Evolutionary conservation across 1,140 invertebrate genomes (phyloP).

Genomic region (Trichonephila inaurata): DNA sequence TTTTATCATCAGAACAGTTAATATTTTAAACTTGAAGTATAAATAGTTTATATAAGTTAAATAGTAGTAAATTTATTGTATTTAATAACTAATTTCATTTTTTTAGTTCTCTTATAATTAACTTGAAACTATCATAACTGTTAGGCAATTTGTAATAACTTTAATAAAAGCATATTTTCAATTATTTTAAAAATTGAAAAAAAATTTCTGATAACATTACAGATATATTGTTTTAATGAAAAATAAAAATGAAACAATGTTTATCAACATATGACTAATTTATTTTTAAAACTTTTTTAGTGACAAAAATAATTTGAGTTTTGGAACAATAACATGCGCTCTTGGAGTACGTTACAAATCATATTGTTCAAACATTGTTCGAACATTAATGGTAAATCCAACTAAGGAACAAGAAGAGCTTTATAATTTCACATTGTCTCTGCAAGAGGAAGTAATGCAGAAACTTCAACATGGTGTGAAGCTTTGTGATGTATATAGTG

Average conservation of each 20-base stretch:
- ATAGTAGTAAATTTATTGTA: too few relatives aligned
- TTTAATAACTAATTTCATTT: not conserved
- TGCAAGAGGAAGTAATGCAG: constrained; percentile 96
- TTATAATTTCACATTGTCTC: constrained; percentile 94
- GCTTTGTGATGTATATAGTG: constrained; percentile 94
- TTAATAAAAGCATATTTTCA: too few relatives aligned
- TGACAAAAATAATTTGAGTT: constrained; percentile 96
- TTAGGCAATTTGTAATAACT: too few relatives aligned
- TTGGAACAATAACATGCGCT: constrained; percentile 97
- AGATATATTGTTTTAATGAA: too few relatives aligned
- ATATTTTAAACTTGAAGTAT: constrained; percentile 82
- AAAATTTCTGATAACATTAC: too few relatives aligned
- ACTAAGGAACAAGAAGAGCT: constrained; percentile 88
- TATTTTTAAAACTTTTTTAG: constrained; percentile 82
- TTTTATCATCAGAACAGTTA: constrained; percentile 94
- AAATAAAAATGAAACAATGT: too few relatives aligned
- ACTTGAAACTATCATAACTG: too few relatives aligned
- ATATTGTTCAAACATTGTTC: constrained; percentile 98
- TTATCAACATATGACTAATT: too few relatives aligned
- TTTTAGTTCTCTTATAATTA: too few relatives aligned
- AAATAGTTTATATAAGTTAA: too few relatives aligned
- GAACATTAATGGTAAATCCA: constrained; percentile 98
- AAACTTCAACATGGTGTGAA: constrained; percentile 91
- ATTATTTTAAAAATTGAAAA: too few relatives aligned
- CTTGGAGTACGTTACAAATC: constrained; percentile 97